Evolutionary conservation across 2,888 invertebrate genomes (phyloP).

Genomic region (Sminthurinus aureus): DNA sequence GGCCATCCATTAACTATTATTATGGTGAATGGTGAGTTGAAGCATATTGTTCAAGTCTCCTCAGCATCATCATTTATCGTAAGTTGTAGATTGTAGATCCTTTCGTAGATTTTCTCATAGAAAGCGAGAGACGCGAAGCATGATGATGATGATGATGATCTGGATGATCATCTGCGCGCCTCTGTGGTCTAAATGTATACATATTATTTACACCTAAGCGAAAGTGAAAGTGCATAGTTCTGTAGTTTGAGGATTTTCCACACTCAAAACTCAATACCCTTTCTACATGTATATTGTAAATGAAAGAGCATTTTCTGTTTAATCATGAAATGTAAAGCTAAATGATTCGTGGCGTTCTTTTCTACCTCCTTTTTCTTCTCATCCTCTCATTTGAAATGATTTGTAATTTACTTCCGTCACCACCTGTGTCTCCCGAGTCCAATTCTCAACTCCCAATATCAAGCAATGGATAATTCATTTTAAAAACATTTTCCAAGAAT

Average conservation of each 20-base stretch:
- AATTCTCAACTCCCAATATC: background rate
- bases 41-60: background rate
- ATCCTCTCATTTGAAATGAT: background rate
- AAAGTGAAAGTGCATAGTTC: background rate
- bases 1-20: background rate
- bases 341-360: background rate
- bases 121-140: no score
- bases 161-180: background rate
- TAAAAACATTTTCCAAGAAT: background rate
- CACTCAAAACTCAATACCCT: background rate
- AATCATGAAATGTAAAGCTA: background rate
- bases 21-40: background rate
- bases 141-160: background rate
- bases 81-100: background rate
- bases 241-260: background rate
- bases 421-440: background rate
- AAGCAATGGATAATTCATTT: background rate
- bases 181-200: background rate
- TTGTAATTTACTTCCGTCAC: background rate
- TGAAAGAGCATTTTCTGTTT: background rate
- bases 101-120: background rate
- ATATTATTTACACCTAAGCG: background rate
- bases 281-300: background rate
- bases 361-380: background rate
- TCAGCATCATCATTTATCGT: background rate